Base-by-base conservation (phyloP, 2,113 vertebrate species). In the Megalops atlanticus region DNA sequence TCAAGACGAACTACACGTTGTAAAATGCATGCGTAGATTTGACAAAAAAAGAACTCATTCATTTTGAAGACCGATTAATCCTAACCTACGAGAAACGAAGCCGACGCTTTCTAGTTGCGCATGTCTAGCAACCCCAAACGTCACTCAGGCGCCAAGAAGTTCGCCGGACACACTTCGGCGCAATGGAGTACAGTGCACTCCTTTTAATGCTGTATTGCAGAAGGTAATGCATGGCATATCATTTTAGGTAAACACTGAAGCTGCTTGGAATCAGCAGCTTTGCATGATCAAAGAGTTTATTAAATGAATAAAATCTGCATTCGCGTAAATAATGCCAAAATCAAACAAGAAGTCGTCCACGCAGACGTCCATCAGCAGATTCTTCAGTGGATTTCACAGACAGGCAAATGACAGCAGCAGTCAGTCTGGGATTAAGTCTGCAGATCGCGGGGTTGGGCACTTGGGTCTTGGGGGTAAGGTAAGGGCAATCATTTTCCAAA, bases 281-380 rank as follows among this genome's bases (percentile, higher is more conserved):
- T 70, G 18, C 52, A 38, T n/a, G 36, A 35, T 43, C 72, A 21
- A 2, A 45, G 24, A 79, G 21, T 4, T 47, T 49, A 15, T 41
- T 41, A 71, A 49, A 43, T 41, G 71, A 18, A 52, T 43, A 82
- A 52, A 58, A 74, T 77, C 5, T n/a, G n/a, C n/a, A 16, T 64
- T 21, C 27, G 69, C 4, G 76, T 77, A 64, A 27, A 36, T 36
- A 82, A 85, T 70, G 54, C 74, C 74, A 43, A 93, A 93, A 84
- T 86, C 84, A 76, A 21, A 76, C 74, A 93, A 87, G 35, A 92
- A 88, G n/a, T 69, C 87, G 83, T 84, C 16, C 0, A 39, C 68
- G 4, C 93, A 93, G 86, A 83, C 89, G 41, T 93, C 96, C 77
- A 89, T 96, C 0, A 97, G 96, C 89, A 91, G 89, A 70, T 97